Evolutionary conservation across 2,113 vertebrate species (phyloP).

Genomic region (Ovis aries): ARS-UI_Ramb_v3.0 NC_056064.1:18645501-18646000

Average conservation of each 20-base stretch:
- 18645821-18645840: not conserved
- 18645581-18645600: not conserved
- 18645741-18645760: not conserved
- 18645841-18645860: not conserved
- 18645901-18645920: not conserved
- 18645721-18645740: not conserved
- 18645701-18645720: not conserved
- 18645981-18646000: not conserved
- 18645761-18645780: not conserved
- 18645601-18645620: not conserved
- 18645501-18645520: not conserved
- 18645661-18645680: not conserved
- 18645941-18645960: not conserved
- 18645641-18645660: not conserved
- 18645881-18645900: not conserved
- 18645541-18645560: not conserved
- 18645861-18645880: not conserved
- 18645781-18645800: not conserved
- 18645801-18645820: not conserved
- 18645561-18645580: not conserved
- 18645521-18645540: not conserved
- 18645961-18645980: not conserved
- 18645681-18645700: not conserved
- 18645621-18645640: not conserved
- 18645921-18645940: not conserved